Conservation (phyloP, 2,113 vertebrate genomes). For the Callipepla squamata region DNA sequence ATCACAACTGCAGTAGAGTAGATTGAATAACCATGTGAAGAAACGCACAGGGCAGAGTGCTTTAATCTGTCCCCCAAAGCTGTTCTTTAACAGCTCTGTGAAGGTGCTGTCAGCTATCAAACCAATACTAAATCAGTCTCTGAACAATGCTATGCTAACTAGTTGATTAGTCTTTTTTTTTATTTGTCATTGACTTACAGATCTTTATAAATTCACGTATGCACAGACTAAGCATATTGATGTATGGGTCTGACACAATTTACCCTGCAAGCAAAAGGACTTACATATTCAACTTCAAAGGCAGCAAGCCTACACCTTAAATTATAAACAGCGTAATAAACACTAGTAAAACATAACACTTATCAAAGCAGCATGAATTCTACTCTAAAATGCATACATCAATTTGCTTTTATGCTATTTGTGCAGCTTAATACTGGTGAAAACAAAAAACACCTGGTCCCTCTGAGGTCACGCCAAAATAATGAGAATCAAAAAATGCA, state of each 20-base stretch:
- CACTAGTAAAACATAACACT: constrained; percentile 32
- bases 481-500: neutral
- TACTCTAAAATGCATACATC: neutral
- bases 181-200: neutral
- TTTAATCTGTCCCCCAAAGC: neutral
- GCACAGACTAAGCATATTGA: neutral
- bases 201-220: constrained; percentile 14
- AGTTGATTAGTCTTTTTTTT: neutral
- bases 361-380: neutral
- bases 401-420: neutral
- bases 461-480: neutral
- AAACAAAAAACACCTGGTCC: neutral
- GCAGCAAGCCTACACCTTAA: neutral
- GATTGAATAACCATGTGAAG: neutral
- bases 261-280: constrained; percentile 14
- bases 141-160: neutral
- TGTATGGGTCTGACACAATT: neutral
- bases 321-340: neutral
- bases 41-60: neutral
- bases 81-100: neutral
- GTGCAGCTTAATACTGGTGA: neutral
- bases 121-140: neutral
- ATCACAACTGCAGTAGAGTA: rapidly evolving
- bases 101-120: neutral
- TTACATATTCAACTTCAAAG: constrained; percentile 44